These are phyloP conservation scores for Bombylius discolor DNA, from an alignment of 2,888 invertebrate species.

Conservation along the genomic window DNA sequence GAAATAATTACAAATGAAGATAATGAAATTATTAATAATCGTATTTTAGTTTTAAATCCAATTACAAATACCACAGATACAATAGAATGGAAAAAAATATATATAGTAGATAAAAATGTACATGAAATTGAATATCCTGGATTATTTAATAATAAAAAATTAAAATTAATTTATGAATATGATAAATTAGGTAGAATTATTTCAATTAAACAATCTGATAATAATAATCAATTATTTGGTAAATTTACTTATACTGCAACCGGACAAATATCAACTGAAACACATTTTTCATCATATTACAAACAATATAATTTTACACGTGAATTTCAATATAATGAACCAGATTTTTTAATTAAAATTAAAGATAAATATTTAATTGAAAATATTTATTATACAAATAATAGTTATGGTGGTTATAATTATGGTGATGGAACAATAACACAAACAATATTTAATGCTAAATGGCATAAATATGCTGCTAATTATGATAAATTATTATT, in stretches of 20 bases:
- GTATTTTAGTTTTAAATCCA: too few relatives aligned
- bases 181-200: too few relatives aligned
- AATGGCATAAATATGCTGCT: conserved; percentile 2
- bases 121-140: too few relatives aligned
- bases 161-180: too few relatives aligned
- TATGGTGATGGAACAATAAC: conserved; percentile 7
- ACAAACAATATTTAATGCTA: conserved; percentile 1
- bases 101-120: too few relatives aligned
- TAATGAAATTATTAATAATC: too few relatives aligned
- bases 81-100: too few relatives aligned
- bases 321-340: conserved; percentile 7
- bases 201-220: too few relatives aligned
- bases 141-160: too few relatives aligned
- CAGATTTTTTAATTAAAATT: conserved; percentile 13
- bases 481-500: neutral
- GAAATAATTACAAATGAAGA: too few relatives aligned
- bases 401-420: conserved; percentile 14
- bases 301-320: neutral
- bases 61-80: too few relatives aligned
- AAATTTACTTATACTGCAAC: neutral
- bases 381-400: conserved; percentile 11
- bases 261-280: conserved; percentile 3
- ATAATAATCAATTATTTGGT: too few relatives aligned
- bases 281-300: neutral
- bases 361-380: conserved; percentile 12